Evolutionary conservation across 2,888 invertebrate species (phyloP), one percentile per base, ranked within the genome.

Genomic region (Allophyes oxyacanthae): DNA sequence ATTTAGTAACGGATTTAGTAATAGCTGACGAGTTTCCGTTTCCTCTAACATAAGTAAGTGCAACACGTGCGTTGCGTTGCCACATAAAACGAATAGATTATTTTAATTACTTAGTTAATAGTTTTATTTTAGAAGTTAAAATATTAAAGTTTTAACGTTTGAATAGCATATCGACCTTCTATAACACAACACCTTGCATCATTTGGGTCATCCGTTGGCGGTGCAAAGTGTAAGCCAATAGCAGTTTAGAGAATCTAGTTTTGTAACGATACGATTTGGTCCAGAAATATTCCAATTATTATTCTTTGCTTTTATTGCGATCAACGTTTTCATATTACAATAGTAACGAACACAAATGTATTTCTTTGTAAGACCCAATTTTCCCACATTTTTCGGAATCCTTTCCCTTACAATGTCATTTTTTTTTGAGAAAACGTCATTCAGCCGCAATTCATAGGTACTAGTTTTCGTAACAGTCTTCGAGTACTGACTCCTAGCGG

Each of bases 111-210:
- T 60, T 13, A 9, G 6, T 28, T 58, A 62, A 58, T 57, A 33
- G 52, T 51, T 61, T 60, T 66, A 51, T 50, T 58, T 55, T 43
- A 43, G 44, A 38, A 56, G 55, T 66, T 51, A 61, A 53, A 65
- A 65, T 62, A 68, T 45, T 63, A 63, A 25, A 49, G 44, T 62
- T 59, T 59, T 66, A 74, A 66, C 73, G 44, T 64, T 59, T 59
- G 68, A 74, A 66, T 75, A 68, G 63, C 28, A 55, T 52, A 46
- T 61, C 69, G 74, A 74, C 82, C 82, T 81, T 78, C 79, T 64
- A 15, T 28, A 61, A 42, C 51, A 51, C 41, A 20, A 42, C 41
- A 49, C 46, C 69, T 81, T 81, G 78, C 78, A 75, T 67, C 65
- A 82, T 79, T 63, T 70, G 69, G 81, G 79, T 74, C 72, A 69